phyloP scores from a whole-genome alignment of 2,113 vertebrate genomes.

The Camelus dromedarius region DNA sequence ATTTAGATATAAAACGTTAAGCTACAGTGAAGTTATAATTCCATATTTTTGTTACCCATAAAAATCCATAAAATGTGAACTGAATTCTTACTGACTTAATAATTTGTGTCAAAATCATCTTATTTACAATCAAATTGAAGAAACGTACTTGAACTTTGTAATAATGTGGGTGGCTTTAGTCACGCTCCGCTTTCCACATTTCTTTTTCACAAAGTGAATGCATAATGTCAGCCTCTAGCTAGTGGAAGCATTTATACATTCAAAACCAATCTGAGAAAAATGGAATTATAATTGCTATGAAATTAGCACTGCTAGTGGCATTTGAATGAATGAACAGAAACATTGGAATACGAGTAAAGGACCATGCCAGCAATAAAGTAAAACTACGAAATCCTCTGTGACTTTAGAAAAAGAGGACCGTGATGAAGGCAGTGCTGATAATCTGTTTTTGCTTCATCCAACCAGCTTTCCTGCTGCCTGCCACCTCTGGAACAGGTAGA shows the following conservation, averaged over 20 bases:
- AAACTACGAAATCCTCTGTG: background rate
- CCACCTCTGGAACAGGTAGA: background rate
- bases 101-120: background rate
- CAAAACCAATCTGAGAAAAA: background rate
- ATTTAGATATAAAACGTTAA: background rate
- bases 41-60: background rate
- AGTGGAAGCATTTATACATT: background rate
- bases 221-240: background rate
- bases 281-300: background rate
- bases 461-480: background rate
- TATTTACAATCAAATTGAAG: background rate
- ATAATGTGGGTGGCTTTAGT: background rate
- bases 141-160: background rate
- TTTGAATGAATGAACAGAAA: background rate
- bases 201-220: background rate
- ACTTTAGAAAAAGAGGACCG: background rate
- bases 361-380: background rate
- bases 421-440: background rate
- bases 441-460: background rate
- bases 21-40: background rate
- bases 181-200: background rate
- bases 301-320: background rate
- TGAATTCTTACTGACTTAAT: background rate
- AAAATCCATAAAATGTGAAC: background rate
- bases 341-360: background rate